phyloP scores from a whole-genome alignment of 2,888 invertebrate genomes.

The Cetonia aurata region DNA sequence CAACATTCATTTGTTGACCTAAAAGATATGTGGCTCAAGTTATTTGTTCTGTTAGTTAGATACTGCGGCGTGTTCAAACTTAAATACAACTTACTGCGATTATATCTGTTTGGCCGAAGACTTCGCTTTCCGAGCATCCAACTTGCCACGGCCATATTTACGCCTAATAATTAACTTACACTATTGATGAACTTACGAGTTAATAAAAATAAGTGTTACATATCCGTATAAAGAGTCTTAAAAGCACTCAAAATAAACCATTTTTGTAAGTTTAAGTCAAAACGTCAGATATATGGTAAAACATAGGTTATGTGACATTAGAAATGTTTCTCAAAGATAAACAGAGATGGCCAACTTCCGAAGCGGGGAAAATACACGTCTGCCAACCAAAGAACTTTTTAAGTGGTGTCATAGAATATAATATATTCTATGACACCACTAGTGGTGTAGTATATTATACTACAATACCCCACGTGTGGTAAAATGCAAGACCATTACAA shows the following conservation, averaged over 20 bases:
- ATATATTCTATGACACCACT: no score
- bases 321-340: slow-evolving; percentile 34
- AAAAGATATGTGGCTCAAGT: slow-evolving; percentile 54
- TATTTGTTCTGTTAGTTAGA: slow-evolving; percentile 24
- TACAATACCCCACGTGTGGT: no score
- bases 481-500: no score
- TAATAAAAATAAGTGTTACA: slow-evolving; percentile 36
- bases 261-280: slow-evolving; percentile 48
- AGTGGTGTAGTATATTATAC: no score
- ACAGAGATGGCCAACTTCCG: slow-evolving; percentile 7
- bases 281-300: slow-evolving; percentile 53
- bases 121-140: slow-evolving; percentile 69
- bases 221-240: slow-evolving; percentile 29
- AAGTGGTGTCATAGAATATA: no score
- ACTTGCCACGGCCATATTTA: slow-evolving; percentile 69
- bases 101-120: slow-evolving; percentile 67
- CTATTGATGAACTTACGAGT: slow-evolving; percentile 17
- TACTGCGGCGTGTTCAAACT: slow-evolving; percentile 22
- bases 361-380: neutral
- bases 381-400: no score
- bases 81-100: slow-evolving; percentile 60
- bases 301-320: slow-evolving; percentile 53
- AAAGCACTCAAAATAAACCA: slow-evolving; percentile 45
- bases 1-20: slow-evolving; percentile 70
- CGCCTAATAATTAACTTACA: slow-evolving; percentile 27